Evolutionary conservation across 53 echinoderm and acorn worm species (phyloP).

Genomic region (Holothuria scabra): DNA sequence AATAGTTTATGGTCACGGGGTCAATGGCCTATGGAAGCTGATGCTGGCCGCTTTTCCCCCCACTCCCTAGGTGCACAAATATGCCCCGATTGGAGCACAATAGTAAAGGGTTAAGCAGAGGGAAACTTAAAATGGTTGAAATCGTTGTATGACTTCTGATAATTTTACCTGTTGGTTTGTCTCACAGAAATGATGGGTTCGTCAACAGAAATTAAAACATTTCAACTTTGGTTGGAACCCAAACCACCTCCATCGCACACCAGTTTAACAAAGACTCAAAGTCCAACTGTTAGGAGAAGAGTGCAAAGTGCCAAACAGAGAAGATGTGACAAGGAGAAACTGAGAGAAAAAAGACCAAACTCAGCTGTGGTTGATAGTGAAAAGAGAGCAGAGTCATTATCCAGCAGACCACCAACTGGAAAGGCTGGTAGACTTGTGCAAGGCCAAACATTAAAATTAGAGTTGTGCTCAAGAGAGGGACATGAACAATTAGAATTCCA

Average conservation of each 20-base stretch:
- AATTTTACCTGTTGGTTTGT: no score
- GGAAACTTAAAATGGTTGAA: no score
- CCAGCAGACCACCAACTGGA: not conserved
- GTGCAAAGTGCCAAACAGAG: constrained; percentile 80
- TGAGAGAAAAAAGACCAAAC: constrained; percentile 17
- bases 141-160: no score
- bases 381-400: constrained; percentile 15
- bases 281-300: constrained; percentile 62
- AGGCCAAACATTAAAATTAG: constrained; percentile 67
- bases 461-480: not conserved
- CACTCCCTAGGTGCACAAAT: no score
- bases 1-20: no score
- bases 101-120: no score
- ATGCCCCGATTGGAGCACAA: no score
- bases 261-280: constrained; percentile 32
- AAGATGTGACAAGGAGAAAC: not conserved
- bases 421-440: constrained; percentile 40
- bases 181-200: constrained; percentile 2
- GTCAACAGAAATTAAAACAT: constrained; percentile 57
- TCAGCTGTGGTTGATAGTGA: constrained; percentile 52
- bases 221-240: constrained; percentile 90
- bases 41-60: no score
- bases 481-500: not conserved
- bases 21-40: no score
- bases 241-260: constrained; percentile 56